A percentile compares a stretch with the other conserved stretches of the same genome.
phyloP scores from a whole-genome alignment of 2,888 invertebrate species.

The Erannis defoliaria region DNA sequence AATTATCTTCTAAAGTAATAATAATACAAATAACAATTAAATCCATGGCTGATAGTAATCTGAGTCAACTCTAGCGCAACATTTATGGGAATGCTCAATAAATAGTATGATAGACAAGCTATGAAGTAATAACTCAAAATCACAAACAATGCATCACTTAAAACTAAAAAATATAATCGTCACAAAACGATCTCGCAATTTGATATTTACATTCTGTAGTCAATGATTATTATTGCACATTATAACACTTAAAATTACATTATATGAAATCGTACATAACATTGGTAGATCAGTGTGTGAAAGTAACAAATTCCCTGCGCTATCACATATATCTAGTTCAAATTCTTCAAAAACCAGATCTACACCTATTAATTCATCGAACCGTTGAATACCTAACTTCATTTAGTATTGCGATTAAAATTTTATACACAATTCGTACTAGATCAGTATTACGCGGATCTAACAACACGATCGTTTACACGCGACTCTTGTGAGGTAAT shows the following conservation, averaged over 20 bases:
- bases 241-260: slow-evolving; percentile 80
- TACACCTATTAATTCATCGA: slow-evolving; percentile 32
- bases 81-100: slow-evolving; percentile 80
- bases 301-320: slow-evolving; percentile 58
- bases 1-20: slow-evolving; percentile 72
- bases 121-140: slow-evolving; percentile 57
- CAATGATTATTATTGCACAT: slow-evolving; percentile 82
- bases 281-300: slow-evolving; percentile 63
- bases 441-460: slow-evolving; percentile 9
- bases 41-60: slow-evolving; percentile 62
- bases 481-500: slow-evolving; percentile 65
- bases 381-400: slow-evolving; percentile 8
- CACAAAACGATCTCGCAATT: slow-evolving; percentile 49
- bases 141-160: slow-evolving; percentile 57
- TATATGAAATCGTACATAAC: slow-evolving; percentile 64
- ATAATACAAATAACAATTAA: slow-evolving; percentile 70
- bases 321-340: slow-evolving; percentile 47
- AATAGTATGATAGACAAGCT: slow-evolving; percentile 72
- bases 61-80: slow-evolving; percentile 63
- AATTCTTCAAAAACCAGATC: slow-evolving; percentile 50
- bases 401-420: background rate
- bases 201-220: slow-evolving; percentile 74
- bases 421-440: slow-evolving; percentile 4
- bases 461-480: slow-evolving; percentile 18
- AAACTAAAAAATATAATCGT: slow-evolving; percentile 57